Base-by-base conservation (phyloP, 2,888 invertebrate genomes). In the Bugula neritina region DNA sequence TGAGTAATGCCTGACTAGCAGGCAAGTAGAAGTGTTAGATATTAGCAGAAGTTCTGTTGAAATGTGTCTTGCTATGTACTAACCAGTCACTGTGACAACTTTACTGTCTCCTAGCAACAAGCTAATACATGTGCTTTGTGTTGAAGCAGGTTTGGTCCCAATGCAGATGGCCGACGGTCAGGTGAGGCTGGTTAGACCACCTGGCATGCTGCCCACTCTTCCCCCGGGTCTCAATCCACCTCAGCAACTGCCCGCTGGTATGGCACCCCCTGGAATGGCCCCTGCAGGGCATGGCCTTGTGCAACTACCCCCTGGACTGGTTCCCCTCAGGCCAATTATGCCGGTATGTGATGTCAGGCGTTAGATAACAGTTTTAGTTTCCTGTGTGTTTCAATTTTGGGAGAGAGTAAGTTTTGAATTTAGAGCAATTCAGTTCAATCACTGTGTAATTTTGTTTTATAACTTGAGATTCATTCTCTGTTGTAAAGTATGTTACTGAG, bases 101-200 rank as follows among this genome's bases (percentile, higher is more conserved):
- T n/a, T n/a, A n/a, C n/a, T n/a, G n/a, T n/a, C n/a, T n/a, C n/a
- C n/a, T n/a, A n/a, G n/a, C n/a, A n/a, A n/a, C n/a, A n/a, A n/a
- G n/a, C n/a, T n/a, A n/a, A n/a, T n/a, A n/a, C n/a, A n/a, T n/a
- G n/a, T n/a, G 43, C 43, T 43, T 17, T 17, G 5, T 55, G 3
- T 55, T 55, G 10, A 13, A 63, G 63, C 63, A 31, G 63, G 63
- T 10, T 31, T 63, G 63, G 27, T 63, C n/a, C 63, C 63, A 13
- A 31, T 63, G 13, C 63, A 63, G 63, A 63, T 63, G 63, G 10
- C 63, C 1, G 63, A 63, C 31, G 63, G 63, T 29, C 63, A 63
- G 31, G 63, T 63, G 2, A 63, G 31, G 31, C 27, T 63, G 31
- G 31, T 63, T 3, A 31, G 63, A 63, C 29, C 63, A 31, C 2